phyloP scores from a whole-genome alignment of 2,113 vertebrate species.

The Malaclemys terrapin region DNA sequence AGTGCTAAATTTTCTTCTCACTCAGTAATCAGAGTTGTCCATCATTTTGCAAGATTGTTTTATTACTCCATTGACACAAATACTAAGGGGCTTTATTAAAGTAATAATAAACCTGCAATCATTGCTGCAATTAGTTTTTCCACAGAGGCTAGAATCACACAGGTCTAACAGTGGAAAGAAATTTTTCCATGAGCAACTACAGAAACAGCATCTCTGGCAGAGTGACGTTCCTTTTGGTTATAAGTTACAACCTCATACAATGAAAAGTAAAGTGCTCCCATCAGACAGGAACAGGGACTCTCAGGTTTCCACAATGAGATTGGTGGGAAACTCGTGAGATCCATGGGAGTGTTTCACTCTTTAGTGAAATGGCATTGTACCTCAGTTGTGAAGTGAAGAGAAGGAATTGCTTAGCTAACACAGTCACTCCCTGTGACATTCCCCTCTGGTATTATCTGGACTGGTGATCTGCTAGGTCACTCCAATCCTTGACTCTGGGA shows the following conservation, averaged over 20 bases:
- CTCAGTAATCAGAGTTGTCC: not conserved
- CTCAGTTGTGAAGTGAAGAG: constrained; percentile 3
- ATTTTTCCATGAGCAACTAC: constrained; percentile 1
- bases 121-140: not conserved
- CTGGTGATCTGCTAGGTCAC: too few relatives aligned
- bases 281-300: not conserved
- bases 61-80: too few relatives aligned
- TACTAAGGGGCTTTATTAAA: not conserved
- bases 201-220: not conserved
- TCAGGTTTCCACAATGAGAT: not conserved
- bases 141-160: not conserved
- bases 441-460: too few relatives aligned
- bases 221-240: constrained; percentile 12
- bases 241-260: fast-evolving
- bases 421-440: not conserved
- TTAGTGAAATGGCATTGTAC: not conserved
- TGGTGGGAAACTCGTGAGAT: not conserved
- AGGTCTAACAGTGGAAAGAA: not conserved
- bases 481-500: too few relatives aligned
- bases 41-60: not conserved
- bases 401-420: not conserved
- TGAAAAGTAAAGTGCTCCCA: constrained; percentile 8
- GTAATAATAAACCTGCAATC: not conserved
- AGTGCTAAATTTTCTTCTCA: constrained; percentile 1
- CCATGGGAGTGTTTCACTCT: not conserved